Conservation (phyloP, 2,797 vertebrate genomes). For the Eremophila alpestris region DNA sequence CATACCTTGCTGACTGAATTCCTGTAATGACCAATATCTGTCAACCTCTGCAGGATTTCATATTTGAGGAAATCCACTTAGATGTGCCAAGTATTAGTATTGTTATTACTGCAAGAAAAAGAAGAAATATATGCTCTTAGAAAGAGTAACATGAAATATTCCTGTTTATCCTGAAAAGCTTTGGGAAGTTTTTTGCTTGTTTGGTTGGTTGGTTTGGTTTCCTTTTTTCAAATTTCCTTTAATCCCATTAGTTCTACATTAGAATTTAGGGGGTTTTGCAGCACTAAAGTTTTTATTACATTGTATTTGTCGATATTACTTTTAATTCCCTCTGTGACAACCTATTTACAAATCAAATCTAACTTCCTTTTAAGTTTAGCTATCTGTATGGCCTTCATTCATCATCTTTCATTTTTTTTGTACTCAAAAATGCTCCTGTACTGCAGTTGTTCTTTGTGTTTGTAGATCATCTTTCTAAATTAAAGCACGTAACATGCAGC, state of each 20-base stretch:
- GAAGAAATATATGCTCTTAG: not conserved
- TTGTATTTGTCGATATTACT: slow-evolving; percentile 4
- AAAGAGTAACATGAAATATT: not conserved
- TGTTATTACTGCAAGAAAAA: not conserved
- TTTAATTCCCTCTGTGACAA: not conserved
- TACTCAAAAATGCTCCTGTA: not conserved
- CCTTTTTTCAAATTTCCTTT: not conserved
- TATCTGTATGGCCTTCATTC: not conserved
- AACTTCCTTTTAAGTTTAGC: not conserved
- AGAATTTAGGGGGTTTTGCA: not conserved
- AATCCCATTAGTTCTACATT: not conserved
- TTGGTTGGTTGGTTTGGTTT: not conserved
- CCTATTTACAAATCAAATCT: slow-evolving; percentile 23
- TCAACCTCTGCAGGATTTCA: not conserved
- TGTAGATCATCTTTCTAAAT: not conserved
- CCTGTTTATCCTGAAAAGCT: not conserved
- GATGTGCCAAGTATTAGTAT: not conserved
- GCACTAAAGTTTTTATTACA: not conserved
- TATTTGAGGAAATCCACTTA: not conserved
- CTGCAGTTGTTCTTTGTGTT: not conserved
- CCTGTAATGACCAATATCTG: not conserved
- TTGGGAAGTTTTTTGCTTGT: not conserved
- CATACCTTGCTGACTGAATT: not conserved
- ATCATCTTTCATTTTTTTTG: not conserved
- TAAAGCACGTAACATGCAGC: not conserved